Base-by-base conservation (phyloP, 1,140 invertebrate genomes). In the honey bee (Apis mellifera) region DNA sequence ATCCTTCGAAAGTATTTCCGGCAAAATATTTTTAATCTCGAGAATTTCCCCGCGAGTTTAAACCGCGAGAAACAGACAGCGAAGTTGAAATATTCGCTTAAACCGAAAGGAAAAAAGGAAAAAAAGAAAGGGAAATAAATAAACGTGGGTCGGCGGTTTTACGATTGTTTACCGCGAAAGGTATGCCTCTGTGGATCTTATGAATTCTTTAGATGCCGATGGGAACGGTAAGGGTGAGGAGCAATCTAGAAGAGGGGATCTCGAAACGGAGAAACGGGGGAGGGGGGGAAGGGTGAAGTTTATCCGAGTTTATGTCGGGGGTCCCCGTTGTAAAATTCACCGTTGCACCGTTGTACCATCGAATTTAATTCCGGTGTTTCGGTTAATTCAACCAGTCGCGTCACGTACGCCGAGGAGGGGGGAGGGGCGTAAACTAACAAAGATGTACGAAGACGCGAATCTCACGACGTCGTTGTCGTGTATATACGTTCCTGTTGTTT, bases 201-300 rank as follows among this genome's bases (percentile, higher is more conserved):
- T 90, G 82, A 84, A 89, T 88, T 90, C 88, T 89, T 88, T 77
- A 84, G 75, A 86, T 84, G 74, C 82, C 79, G 62, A 84, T 86
- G 84, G 85, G 62, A 88, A 78, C 72, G 66, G 59, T n/a, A 70
- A 85, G 79, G 83, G 80, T 66, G 74, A 66, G 59, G 59, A 75
- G 84, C 79, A 84, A 88, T 88, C 79, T 82, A 84, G n/a, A n/a
- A n/a, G n/a, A n/a, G 32, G 19, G 50, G 73, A 9, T 59, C 59
- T 19, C 15, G 54, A 15, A 32, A 59, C 23, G 21, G 54, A 52
- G 54, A 54, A 74, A 68, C 54, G 19, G 64, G 64, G 48, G 26
- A 57, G 54, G 55, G 26, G 48, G 60, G 76, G 74, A 75, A 64
- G 32, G 57, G 54, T 48, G n/a, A 82, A 87, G 78, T 89, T 89